A percentile compares a stretch with the other conserved stretches of the same genome.
These are phyloP conservation scores for Carettochelys insculpta DNA, from an alignment of 2,113 vertebrate genomes.

Conservation along the genomic window DNA sequence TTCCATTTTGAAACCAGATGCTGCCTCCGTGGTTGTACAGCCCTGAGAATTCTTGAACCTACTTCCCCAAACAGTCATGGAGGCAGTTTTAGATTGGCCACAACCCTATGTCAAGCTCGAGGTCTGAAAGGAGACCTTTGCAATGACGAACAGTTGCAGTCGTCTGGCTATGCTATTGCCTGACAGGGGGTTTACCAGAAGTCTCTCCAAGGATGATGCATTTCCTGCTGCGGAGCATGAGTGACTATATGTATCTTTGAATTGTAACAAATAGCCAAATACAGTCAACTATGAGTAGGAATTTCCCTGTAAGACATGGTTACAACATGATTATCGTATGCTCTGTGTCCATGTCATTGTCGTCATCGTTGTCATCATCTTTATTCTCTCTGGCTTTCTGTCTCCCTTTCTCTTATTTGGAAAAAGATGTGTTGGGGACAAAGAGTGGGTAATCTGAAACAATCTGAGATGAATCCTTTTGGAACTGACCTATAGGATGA, in stretches of 20 bases:
- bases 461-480: constrained; percentile 27
- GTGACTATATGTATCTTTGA: accelerated
- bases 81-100: neutral
- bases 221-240: accelerated
- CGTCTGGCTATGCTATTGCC: neutral
- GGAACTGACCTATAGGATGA: constrained; percentile 12
- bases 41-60: neutral
- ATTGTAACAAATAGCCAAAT: neutral
- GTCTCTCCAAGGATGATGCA: neutral
- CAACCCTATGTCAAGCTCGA: neutral
- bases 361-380: no score
- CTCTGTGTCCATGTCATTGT: no score
- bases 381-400: no score
- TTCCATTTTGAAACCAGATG: neutral
- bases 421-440: neutral
- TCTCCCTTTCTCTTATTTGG: neutral
- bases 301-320: neutral
- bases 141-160: neutral
- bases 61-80: neutral
- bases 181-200: neutral
- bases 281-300: neutral
- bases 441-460: neutral
- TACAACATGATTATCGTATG: neutral
- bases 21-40: neutral
- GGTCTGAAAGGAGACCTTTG: neutral